Base-by-base conservation (phyloP, 1,140 invertebrate genomes). In the Zaprionus capensis region DNA sequence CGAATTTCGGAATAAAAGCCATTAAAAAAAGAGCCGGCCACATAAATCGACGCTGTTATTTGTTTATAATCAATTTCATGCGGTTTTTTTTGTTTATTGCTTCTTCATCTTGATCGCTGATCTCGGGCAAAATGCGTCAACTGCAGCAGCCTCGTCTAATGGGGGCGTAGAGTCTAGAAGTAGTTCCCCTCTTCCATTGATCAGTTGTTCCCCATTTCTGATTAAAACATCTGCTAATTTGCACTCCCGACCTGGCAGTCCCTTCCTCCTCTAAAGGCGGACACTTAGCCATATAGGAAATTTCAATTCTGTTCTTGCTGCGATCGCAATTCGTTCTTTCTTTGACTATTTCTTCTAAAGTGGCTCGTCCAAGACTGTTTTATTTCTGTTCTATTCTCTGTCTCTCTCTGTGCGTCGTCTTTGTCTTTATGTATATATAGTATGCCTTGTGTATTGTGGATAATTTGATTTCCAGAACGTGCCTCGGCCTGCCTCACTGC, bases 401-500 rank as follows among this genome's bases (percentile, higher is more conserved):
- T 46, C 14, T 17, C 31, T 34, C 3, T 58, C 57, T 59, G 62
- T 53, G 63, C 69, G 63, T 56, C 49, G 69, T 51, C 74, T 73
- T 64, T 63, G 58, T 77, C 75, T 77, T 73, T 77, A 68, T 73
- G 56, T 56, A 71, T 44, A 74, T 62, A 56, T 57, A 49, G 44
- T 63, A 34, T 56, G 20, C 17, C n/a, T 9, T 17, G n/a, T 41
- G 15, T 41, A 41, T 46, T 17, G 68, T 76, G 80, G 62, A 83
- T 78, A 41, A 87, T 87, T 83, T 83, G 77, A 87, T 87, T 86
- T 87, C 83, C 83, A 87, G 83, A 83, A 87, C 84, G 83, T 87
- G 84, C 83, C 73, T 69, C 72, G 61, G 77, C 68, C 57, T 67
- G 41, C 61, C 62, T 58, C 51, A 77, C 82, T 87, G 80, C 78